Evolutionary conservation across 2,113 vertebrate species (phyloP).

Genomic region (Bubo scandiacus): DNA sequence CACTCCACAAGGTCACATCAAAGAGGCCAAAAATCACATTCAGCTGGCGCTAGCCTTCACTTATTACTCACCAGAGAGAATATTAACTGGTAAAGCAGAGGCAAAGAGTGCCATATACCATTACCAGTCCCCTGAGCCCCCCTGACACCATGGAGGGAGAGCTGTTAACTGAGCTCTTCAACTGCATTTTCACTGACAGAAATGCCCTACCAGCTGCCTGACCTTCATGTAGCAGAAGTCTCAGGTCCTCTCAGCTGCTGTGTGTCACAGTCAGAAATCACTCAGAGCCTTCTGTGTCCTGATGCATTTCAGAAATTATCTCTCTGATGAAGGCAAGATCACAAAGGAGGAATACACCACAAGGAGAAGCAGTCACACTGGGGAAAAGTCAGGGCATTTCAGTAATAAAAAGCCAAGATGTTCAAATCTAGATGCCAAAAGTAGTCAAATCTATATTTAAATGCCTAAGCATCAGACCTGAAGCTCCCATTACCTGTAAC

Average conservation of each 20-base stretch:
- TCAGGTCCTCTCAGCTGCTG: neutral
- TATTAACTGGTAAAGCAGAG: neutral
- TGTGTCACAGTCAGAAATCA: neutral
- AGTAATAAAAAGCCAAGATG: neutral
- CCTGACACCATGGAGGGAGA: neutral
- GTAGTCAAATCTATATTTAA: neutral
- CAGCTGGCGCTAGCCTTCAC: neutral
- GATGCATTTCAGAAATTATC: neutral
- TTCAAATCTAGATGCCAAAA: neutral
- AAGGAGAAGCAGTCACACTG: neutral
- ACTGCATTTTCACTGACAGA: neutral
- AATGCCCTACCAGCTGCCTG: neutral
- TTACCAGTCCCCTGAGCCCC: neutral
- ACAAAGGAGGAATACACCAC: neutral
- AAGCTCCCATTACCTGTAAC: neutral
- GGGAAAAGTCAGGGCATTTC: neutral
- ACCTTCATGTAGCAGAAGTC: neutral
- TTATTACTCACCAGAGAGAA: neutral
- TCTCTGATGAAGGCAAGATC: neutral
- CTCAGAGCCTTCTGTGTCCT: neutral
- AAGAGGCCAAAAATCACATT: neutral
- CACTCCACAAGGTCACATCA: neutral
- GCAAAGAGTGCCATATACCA: neutral
- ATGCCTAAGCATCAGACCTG: neutral
- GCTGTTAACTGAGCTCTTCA: conserved; percentile 7